Evolutionary conservation across 2,797 vertebrate species (phyloP).

Genomic region (Gambusia yucatana): DNA sequence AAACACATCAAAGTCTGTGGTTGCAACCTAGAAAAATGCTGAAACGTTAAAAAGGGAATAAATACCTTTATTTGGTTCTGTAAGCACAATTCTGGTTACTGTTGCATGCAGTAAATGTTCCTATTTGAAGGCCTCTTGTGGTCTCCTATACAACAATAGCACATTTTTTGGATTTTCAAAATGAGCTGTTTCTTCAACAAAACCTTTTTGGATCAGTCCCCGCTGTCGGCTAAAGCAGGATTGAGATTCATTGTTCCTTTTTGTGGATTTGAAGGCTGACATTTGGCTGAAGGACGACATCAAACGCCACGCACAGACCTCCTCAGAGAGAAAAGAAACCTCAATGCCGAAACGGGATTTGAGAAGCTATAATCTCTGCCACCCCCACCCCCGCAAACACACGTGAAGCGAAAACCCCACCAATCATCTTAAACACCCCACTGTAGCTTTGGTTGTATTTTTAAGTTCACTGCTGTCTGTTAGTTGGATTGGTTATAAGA

Average conservation of each 20-base stretch:
- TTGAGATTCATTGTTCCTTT: constrained; percentile 41
- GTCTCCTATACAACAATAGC: not conserved
- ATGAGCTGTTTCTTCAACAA: constrained; percentile 13
- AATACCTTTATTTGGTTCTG: not conserved
- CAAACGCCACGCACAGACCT: constrained; percentile 27
- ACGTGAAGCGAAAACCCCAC: too few relatives aligned
- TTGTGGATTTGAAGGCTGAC: constrained; percentile 44
- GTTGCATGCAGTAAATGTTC: not conserved
- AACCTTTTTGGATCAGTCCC: constrained; percentile 33
- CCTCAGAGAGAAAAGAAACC: constrained; percentile 41
- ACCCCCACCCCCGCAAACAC: constrained; percentile 5
- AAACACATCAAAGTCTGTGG: not conserved
- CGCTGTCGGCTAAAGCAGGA: constrained; percentile 12
- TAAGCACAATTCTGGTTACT: not conserved
- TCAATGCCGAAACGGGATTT: constrained; percentile 50
- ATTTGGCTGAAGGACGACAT: constrained; percentile 58
- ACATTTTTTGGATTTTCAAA: constrained; percentile 1
- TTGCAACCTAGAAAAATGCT: not conserved
- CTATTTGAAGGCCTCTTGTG: not conserved
- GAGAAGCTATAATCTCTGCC: constrained; percentile 42
- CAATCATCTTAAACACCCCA: not conserved
- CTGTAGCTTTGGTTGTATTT: not conserved
- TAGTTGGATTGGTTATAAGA: not conserved
- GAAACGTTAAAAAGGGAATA: not conserved
- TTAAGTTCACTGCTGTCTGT: not conserved